Percentiles rank a stretch among this genome's conserved stretches.
phyloP scores from a whole-genome alignment of 2,113 vertebrate species.

The Eulemur rufifrons region DNA sequence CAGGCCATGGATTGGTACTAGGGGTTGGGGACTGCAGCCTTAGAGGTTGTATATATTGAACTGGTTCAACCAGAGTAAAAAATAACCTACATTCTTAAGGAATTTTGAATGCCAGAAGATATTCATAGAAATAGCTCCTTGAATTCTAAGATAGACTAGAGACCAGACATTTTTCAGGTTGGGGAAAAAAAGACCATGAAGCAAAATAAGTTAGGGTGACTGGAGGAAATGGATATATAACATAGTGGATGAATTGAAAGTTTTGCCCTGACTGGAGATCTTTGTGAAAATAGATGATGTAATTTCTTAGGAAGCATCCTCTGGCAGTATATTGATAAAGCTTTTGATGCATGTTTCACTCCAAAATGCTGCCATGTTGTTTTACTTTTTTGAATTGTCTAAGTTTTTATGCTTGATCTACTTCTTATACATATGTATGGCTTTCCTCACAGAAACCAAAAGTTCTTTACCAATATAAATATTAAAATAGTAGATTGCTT shows the following conservation, averaged over 20 bases:
- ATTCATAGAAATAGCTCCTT: background rate
- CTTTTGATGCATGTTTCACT: background rate
- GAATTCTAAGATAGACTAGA: background rate
- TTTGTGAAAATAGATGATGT: background rate
- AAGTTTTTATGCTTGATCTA: background rate
- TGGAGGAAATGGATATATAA: background rate
- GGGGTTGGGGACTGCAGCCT: too few relatives aligned
- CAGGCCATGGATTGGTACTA: too few relatives aligned
- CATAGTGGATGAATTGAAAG: background rate
- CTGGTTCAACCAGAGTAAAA: background rate
- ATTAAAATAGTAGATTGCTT: background rate
- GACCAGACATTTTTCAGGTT: background rate
- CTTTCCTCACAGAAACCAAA: background rate
- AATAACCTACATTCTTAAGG: background rate
- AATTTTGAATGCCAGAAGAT: background rate
- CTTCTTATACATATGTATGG: background rate
- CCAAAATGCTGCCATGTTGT: background rate
- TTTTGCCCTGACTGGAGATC: background rate
- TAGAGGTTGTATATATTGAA: background rate
- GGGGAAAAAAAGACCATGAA: background rate
- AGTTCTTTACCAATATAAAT: background rate
- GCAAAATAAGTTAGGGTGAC: background rate
- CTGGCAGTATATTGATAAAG: background rate
- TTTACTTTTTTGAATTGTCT: background rate
- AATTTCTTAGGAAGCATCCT: background rate